Percentiles rank a stretch among this genome's conserved stretches.
These are phyloP conservation scores for Keiferia lycopersicella DNA, from an alignment of 2,888 invertebrate genomes.

Conservation along the genomic window DNA sequence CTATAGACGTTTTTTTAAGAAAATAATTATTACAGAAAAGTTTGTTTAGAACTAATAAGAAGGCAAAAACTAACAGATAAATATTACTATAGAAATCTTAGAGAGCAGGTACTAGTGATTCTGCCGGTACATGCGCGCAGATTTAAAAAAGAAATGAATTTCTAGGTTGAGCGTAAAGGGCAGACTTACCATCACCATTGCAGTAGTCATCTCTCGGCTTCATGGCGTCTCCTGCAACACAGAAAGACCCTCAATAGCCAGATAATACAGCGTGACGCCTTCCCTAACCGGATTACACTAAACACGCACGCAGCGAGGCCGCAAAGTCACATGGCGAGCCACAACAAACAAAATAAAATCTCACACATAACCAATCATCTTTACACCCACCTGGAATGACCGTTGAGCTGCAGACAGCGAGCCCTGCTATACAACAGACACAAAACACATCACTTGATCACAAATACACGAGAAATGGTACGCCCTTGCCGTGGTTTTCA, in stretches of 20 bases:
- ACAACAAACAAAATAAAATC: conserved; percentile 1
- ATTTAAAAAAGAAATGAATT: background rate
- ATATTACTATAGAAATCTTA: background rate
- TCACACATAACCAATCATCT: conserved; percentile 7
- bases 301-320: conserved; percentile 39
- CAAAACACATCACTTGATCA: conserved; percentile 13
- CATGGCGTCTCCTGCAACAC: conserved; percentile 44
- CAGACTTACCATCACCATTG: conserved; percentile 63
- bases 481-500: conserved; percentile 12
- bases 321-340: conserved; percentile 27
- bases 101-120: background rate
- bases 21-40: too few species aligned
- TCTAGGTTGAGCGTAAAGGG: background rate
- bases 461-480: conserved; percentile 4
- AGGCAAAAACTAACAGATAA: background rate
- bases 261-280: conserved; percentile 27
- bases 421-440: conserved; percentile 12
- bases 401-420: conserved; percentile 11
- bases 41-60: too few species aligned
- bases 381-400: background rate
- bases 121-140: conserved; percentile 2
- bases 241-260: conserved; percentile 27
- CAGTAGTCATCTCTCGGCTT: conserved; percentile 57
- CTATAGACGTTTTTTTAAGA: too few species aligned
- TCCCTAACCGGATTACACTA: conserved; percentile 46